phyloP scores from a whole-genome alignment of 2,113 vertebrate genomes.

The Motacilla tschutschensis region DNA sequence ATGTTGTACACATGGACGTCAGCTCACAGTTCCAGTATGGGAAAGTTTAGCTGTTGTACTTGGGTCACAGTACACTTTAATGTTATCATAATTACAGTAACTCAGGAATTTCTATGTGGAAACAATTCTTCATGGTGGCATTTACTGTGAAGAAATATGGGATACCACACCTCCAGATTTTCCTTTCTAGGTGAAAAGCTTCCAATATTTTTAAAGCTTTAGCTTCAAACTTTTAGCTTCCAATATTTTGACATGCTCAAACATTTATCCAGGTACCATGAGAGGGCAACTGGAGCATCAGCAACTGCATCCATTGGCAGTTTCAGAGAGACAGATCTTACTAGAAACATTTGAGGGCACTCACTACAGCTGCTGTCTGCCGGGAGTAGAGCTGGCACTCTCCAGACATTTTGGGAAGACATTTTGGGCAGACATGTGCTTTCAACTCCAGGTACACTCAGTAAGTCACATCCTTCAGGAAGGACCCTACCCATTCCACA shows the following conservation, averaged over 20 bases:
- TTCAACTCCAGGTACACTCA: background rate
- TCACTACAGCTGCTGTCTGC: background rate
- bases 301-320: fast-evolving
- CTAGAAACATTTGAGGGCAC: background rate
- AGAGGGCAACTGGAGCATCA: background rate
- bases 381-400: background rate
- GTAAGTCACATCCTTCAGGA: background rate
- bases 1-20: background rate
- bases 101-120: background rate
- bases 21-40: background rate
- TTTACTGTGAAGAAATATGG: background rate
- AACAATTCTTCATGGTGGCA: background rate
- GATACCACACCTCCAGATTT: background rate
- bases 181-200: background rate
- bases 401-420: background rate
- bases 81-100: background rate
- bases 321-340: background rate
- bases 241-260: background rate
- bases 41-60: background rate
- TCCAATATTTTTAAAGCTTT: background rate
- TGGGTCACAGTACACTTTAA: background rate
- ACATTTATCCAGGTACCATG: background rate
- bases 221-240: background rate
- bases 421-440: background rate
- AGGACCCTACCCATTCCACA: background rate